Base-by-base conservation (phyloP, 2,797 vertebrate genomes). In the Corythornis leucogaster region DNA sequence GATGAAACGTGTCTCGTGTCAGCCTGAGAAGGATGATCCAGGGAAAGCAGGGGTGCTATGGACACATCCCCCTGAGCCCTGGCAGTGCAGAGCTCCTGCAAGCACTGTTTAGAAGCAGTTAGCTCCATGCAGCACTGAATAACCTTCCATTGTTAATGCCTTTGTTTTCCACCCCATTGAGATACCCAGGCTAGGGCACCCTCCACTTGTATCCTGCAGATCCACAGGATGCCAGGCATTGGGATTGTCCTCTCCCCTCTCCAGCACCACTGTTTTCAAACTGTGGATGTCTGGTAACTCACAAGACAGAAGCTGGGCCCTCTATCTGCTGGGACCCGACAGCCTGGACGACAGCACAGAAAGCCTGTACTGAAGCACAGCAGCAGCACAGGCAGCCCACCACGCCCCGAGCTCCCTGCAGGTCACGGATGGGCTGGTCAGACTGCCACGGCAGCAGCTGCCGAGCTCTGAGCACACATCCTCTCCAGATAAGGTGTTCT, bases 101-200 rank as follows among this genome's bases (percentile, higher is more conserved):
- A 98, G 97, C 98, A 97, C 95, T 98, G 98, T 99, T 99, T 99
- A 99, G 98, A 98, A 98, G 98, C 98, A 99, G 99, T 99, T 99
- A 99, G 97, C 98, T 98, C 94, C 97, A 97, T 96, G 97, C 97
- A 98, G 97, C 98, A 98, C 98, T 98, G 99, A 99, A 98, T 98
- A 99, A 98, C 98, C 98, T 98, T 97, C 98, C 94, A 89, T 98
- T 98, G 98, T 98, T 98, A 98, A 98, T 87, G 95, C 97, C 98
- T 98, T 98, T 98, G 98, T 98, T 98, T 98, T 98, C 98, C 97
- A 98, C 97, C 97, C 98, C 98, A 98, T 98, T 98, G 97, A 98
- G 97, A 89, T 96, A 97, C 74, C 35, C 82, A 97, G 97, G 97
- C 97, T 96, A 96, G 95, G 94, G 86, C 86, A 87, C 64, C 81